Evolutionary conservation across 2,888 invertebrate genomes (phyloP), one percentile per base, ranked within the genome.

Genomic region (Sipunculus nudus): DNA sequence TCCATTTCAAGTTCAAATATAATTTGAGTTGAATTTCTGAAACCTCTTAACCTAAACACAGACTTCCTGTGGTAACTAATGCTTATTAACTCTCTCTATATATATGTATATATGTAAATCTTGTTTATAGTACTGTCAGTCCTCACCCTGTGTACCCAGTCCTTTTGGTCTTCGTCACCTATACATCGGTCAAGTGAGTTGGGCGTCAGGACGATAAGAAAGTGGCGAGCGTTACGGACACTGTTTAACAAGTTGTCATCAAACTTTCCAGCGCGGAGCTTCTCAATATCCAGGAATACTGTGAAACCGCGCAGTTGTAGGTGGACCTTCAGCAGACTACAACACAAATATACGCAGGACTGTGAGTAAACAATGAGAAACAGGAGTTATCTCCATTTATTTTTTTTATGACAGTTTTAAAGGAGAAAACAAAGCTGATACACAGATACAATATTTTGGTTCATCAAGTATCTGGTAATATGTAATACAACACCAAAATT

Each of bases 61-160:
- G n/a, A n/a, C n/a, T n/a, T n/a, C n/a, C n/a, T n/a, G n/a, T n/a
- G n/a, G n/a, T n/a, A n/a, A n/a, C n/a, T n/a, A n/a, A n/a, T n/a
- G n/a, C n/a, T n/a, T n/a, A n/a, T n/a, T n/a, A n/a, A n/a, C n/a
- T n/a, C n/a, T n/a, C n/a, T n/a, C n/a, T n/a, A n/a, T n/a, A n/a
- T n/a, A n/a, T n/a, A n/a, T n/a, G n/a, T n/a, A n/a, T n/a, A n/a
- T n/a, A n/a, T n/a, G n/a, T n/a, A n/a, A n/a, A n/a, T n/a, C n/a
- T n/a, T n/a, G n/a, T n/a, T n/a, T n/a, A n/a, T n/a, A n/a, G n/a
- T n/a, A n/a, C n/a, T n/a, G n/a, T n/a, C n/a, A n/a, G n/a, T n/a
- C n/a, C 90, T 88, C 87, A 96, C 96, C 86, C 94, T 90, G 85
- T 99, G 98, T 61, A 99, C 96, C 99, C 99, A 99, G 87, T 99